Evolutionary conservation across 1,140 invertebrate species (phyloP), one percentile per base, ranked within the genome.

Genomic region (Metaphire vulgaris): DNA sequence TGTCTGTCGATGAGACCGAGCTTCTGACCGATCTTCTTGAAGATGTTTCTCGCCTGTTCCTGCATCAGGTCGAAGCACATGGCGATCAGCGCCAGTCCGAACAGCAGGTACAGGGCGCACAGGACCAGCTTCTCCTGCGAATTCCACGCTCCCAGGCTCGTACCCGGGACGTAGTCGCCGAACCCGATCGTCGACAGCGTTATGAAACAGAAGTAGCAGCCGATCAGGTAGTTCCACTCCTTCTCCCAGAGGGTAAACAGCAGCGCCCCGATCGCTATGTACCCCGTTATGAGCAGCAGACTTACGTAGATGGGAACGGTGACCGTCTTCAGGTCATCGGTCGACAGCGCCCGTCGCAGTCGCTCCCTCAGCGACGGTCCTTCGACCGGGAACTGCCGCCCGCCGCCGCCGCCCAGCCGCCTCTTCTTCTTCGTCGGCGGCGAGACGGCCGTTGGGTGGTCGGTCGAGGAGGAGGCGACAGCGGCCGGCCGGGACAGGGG

Each of bases 11-110:
- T 56, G 41, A 87, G 82, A 16, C 85, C 85, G 33, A 87, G 77
- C 75, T 82, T 83, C 33, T 79, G 78, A 12, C 84, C 91, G 29
- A 92, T 86, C 31, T 89, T 89, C 69, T 91, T 88, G 79, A 93
- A 91, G 84, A 95, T 95, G 28, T 79, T 81, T 76, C 84, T 83
- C 0, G 96, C 91, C 85, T 96, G 93, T 85, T 96, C 92, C 88
- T 95, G 94, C 93, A 97, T 96, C 31, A 99, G 89, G 89, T 99
- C 97, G 33, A 76, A 72, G 34, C 95, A 98, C 97, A 99, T 99
- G 79, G 96, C 96, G 67, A 98, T 94, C 0, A 99, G 87, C 1
- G 97, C 95, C 92, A 98, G 96, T 33, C 97, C 96, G 72, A 98
- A 89, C 88, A 98, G 91, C 33, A 86, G 76, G 74, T 86, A 86